Base-by-base conservation (phyloP, 2,113 vertebrate species). In the human (Homo sapiens) region DNA sequence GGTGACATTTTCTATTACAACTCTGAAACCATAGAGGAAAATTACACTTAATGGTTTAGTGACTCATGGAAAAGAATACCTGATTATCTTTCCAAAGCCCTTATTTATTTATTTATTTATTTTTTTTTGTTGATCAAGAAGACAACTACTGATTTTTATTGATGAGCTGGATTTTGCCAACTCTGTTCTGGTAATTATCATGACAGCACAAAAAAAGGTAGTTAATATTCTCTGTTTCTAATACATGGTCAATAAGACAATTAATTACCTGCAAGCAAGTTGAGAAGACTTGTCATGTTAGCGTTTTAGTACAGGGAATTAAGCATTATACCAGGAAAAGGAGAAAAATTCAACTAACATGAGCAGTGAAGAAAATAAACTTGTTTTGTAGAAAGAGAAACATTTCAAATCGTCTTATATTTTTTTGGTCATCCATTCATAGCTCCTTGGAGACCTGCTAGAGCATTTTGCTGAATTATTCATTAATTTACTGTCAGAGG, bases 401-500 rank as follows among this genome's bases (percentile, higher is more conserved):
- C 20, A 89, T 97, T 91, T 70, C 76, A 85, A 25, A 72, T 57
- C 0, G 40, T 90, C 32, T 76, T 86, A 72, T 83, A 32, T n/a
- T 93, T n/a, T 89, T 96, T 82, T 80, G 79, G 32, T 89, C 38
- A 90, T 89, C 59, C 18, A 32, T 43, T 82, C 57, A 40, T 66
- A 35, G 5, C 17, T 94, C n/a, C 38, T 92, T 32, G 22, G 52
- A 90, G 38, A 90, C 35, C 45, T 94, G 10, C 57, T 57, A 52
- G 66, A 94, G 38, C 18, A 40, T 50, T 76, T 92, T 84, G 32
- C 43, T 96, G 80, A 97, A 96, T 94, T 89, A 94, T 93, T 96
- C 89, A 84, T 95, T 96, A 32, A 70, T 64, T 86, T 91, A 89
- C 80, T 64, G 61, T 81, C 30, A 81, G 30, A 85, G 18, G 10